Base-by-base conservation (phyloP, 2,888 invertebrate genomes). In the Uloborus plumipes region DNA sequence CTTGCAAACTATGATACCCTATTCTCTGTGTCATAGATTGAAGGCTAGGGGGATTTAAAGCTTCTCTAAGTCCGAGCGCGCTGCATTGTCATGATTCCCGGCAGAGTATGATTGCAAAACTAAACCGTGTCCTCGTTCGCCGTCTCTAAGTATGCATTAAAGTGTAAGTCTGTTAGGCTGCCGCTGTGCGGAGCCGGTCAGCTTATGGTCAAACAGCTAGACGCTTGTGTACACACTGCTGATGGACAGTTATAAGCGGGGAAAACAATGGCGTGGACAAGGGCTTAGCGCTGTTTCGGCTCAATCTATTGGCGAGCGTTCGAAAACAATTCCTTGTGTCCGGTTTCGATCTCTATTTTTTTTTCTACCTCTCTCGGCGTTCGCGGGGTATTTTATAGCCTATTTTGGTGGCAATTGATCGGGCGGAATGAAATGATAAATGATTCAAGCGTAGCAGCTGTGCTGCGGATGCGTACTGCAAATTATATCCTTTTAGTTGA, bases 91-190 rank as follows among this genome's bases (percentile, higher is more conserved):
- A 39, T 16, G 53, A 14, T 39, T 16, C 39, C 55, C 20, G 62
- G 20, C 20, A 26, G 39, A 31, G 64, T 78, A 64, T 72, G 72
- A 72, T 73, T 79, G 72, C 72, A 79, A 73, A 72, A 79, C 72
- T 73, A 65, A 72, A 72, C 75, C 50, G 66, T 20, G 70, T 18
- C 14, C 18, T 47, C 39, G 62, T 47, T 55, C 53, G 72, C 49
- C 67, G 51, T 66, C 80, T 74, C 80, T 80, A 80, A 80, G 80
- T 80, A 74, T 74, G 80, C 80, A 80, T 80, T 80, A 80, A 80
- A 80, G 80, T 80, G 80, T 80, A 74, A 80, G 80, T 80, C 80
- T 64, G 73, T 67, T 69, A 61, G 49, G 15, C 39, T 39, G 39
- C 39, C 39, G 39, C 9, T 39, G 39, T 39, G 47, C 18, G 39